Percentiles rank a stretch among this genome's conserved stretches.
These are phyloP conservation scores for Macroglossus sobrinus DNA, from an alignment of 2,113 vertebrate species.

Conservation along the genomic window DNA sequence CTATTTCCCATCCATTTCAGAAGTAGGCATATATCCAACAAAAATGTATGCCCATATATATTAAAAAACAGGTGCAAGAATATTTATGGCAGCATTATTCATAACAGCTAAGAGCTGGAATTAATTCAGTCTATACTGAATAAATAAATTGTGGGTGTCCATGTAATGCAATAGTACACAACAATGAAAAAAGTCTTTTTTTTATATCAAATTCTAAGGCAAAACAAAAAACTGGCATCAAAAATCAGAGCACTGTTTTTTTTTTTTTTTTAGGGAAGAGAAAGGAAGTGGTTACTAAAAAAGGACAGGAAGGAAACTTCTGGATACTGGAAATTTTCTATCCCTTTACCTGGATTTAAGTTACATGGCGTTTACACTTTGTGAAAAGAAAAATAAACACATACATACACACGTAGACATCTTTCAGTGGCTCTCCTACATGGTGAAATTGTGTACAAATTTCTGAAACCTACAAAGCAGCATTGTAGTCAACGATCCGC, in stretches of 20 bases:
- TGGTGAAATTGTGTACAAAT: background rate
- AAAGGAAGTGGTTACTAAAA: background rate
- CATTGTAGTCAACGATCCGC: background rate
- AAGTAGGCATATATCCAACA: background rate
- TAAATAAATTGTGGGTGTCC: background rate
- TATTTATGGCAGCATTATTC: background rate
- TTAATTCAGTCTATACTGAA: background rate
- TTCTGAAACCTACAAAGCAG: background rate
- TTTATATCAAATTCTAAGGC: background rate
- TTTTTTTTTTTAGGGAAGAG: background rate
- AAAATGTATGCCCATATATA: background rate
- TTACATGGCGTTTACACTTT: background rate
- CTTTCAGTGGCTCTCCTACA: background rate
- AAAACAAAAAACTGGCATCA: background rate
- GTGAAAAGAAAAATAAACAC: slow-evolving; percentile 9
- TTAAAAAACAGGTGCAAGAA: background rate
- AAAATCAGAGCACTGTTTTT: background rate
- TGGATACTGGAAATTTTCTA: background rate
- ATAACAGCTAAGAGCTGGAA: background rate
- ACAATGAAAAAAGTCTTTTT: background rate
- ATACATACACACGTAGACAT: background rate
- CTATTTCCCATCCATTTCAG: background rate
- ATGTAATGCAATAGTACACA: background rate
- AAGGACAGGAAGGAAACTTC: background rate
- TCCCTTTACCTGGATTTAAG: background rate